A percentile compares a stretch with the other conserved stretches of the same genome.
Conservation (phyloP, 2,113 vertebrate genomes). For the Amblyopsis rosae region DNA sequence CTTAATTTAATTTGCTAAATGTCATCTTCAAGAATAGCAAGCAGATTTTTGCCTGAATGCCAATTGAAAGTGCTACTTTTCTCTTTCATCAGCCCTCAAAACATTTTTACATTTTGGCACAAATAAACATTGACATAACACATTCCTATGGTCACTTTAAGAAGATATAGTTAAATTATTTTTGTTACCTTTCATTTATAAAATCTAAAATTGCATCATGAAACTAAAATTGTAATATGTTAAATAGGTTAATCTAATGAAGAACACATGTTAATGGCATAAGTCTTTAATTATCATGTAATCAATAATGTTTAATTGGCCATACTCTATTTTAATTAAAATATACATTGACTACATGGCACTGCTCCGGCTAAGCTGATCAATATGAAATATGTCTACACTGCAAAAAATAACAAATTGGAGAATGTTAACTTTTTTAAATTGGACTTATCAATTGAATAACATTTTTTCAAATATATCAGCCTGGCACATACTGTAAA, state of each 20-base stretch:
- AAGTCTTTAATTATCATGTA: background rate
- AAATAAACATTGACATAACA: conserved; percentile 40
- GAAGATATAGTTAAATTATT: conserved; percentile 7
- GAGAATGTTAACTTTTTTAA: background rate
- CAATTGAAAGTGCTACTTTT: conserved; percentile 15
- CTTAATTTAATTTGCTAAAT: background rate
- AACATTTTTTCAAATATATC: conserved; percentile 1
- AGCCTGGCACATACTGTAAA: background rate
- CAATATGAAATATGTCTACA: background rate
- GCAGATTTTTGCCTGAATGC: background rate
- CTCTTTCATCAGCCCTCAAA: conserved; percentile 40
- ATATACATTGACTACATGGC: conserved; percentile 12
- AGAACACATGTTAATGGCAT: conserved; percentile 28
- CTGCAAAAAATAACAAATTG: conserved; percentile 3
- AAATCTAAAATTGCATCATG: too few relatives aligned
- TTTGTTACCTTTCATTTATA: conserved; percentile 23
- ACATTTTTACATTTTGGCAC: conserved; percentile 54
- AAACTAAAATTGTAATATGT: conserved; percentile 2
- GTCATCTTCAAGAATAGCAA: background rate
- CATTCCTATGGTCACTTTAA: conserved; percentile 46
- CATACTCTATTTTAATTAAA: background rate
- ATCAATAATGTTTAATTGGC: background rate
- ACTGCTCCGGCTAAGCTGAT: conserved; percentile 1
- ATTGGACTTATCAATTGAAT: background rate
- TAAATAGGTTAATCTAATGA: conserved; percentile 4